Evolutionary conservation across 2,797 vertebrate species (phyloP).

Genomic region (Ispidina picta): DNA sequence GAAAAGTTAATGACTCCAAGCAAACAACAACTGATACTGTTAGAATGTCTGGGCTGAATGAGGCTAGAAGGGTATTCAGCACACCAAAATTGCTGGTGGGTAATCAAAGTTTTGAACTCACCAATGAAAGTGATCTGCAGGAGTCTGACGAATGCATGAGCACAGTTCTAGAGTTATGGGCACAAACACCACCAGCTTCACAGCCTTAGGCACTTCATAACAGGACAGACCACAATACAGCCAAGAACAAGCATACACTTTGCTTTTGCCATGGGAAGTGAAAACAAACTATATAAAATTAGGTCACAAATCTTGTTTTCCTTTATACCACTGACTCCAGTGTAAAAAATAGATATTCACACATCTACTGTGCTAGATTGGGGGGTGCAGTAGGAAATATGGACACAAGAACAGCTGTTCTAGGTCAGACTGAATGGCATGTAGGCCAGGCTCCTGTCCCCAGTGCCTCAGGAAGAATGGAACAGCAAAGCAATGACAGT

Average conservation of each 20-base stretch:
- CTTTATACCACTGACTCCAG: not conserved
- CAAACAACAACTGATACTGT: not conserved
- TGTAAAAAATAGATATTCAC: not conserved
- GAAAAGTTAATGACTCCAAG: not conserved
- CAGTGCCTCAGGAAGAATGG: not conserved
- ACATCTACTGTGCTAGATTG: not conserved
- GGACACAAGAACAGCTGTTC: not conserved
- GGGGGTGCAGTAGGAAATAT: not conserved
- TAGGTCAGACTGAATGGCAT: not conserved
- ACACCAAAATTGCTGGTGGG: fast-evolving
- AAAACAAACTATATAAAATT: slow-evolving; percentile 45
- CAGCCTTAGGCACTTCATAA: not conserved
- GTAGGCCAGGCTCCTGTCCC: slow-evolving; percentile 4
- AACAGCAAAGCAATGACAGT: not conserved
- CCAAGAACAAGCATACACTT: not conserved
- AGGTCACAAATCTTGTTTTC: slow-evolving; percentile 30
- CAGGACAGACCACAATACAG: not conserved
- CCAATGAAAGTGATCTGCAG: not conserved
- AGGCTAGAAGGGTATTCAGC: not conserved
- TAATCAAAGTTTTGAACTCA: not conserved
- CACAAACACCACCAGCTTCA: not conserved
- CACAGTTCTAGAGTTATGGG: not conserved
- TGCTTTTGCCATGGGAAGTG: slow-evolving; percentile 28
- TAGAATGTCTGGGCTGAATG: not conserved
- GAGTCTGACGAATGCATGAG: not conserved